phyloP scores from a whole-genome alignment of 2,888 invertebrate genomes.

The Phorcus lineatus region DNA sequence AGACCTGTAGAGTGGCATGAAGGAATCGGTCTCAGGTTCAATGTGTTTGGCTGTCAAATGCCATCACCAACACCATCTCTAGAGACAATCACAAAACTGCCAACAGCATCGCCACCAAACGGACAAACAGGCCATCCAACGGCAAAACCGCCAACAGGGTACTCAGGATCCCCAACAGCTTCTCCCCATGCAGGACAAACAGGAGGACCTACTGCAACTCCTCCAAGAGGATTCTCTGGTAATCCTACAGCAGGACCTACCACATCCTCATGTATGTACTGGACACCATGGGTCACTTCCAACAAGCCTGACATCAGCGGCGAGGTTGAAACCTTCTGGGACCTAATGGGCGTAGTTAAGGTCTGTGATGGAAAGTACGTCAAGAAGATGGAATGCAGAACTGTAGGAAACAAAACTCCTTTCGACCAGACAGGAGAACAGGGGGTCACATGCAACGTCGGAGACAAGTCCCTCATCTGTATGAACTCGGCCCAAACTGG shows the following conservation, averaged over 20 bases:
- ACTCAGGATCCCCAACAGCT: conserved; percentile 28
- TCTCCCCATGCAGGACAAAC: conserved; percentile 41
- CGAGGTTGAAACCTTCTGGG: conserved; percentile 54
- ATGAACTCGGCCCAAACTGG: conserved; percentile 46
- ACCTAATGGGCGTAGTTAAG: conserved; percentile 47
- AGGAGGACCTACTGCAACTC: conserved; percentile 25
- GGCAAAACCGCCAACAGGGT: conserved; percentile 37
- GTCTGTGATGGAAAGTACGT: conserved; percentile 45
- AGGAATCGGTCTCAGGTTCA: conserved; percentile 58
- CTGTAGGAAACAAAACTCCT: conserved; percentile 48
- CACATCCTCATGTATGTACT: conserved; percentile 56
- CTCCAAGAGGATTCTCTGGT: background rate
- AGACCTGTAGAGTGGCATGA: conserved; percentile 59
- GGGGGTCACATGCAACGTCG: conserved; percentile 36
- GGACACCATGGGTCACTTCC: conserved; percentile 66
- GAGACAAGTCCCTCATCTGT: conserved; percentile 46
- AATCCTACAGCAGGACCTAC: conserved; percentile 3
- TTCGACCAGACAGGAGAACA: conserved; percentile 55
- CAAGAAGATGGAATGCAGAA: conserved; percentile 54
- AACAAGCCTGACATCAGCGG: conserved; percentile 49
- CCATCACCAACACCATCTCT: conserved; percentile 48
- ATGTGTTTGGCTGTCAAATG: conserved; percentile 60
- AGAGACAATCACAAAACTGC: background rate
- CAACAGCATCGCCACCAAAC: conserved; percentile 32
- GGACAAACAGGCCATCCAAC: conserved; percentile 31